Evolutionary conservation across 2,113 vertebrate species (phyloP), one percentile per base, ranked within the genome.

Genomic region (Spea bombifrons): DNA sequence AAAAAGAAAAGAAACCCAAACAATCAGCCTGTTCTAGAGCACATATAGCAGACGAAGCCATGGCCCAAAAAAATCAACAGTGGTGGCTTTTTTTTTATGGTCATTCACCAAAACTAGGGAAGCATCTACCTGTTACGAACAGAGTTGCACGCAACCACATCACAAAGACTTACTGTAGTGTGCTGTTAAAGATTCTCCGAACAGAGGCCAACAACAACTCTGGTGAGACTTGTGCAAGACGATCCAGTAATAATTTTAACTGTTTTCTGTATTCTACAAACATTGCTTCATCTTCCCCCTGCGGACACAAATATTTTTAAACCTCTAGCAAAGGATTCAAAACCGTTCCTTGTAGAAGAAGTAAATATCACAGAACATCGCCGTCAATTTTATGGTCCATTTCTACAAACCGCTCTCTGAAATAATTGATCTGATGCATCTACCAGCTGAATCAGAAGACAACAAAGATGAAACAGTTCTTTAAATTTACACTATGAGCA

Each of bases 261-360:
- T 99, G 97, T 85, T 99, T 99, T 85, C 97, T 94, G 87, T 99
- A 99, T 84, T 99, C 97, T 83, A 99, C 96, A 83, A 99, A 99
- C 97, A 99, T 99, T 6, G 97, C 97, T 89, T 99, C 97, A 78
- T 99, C 97, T 88, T 99, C 97, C 30, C 97, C 97, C 97, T 99
- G 81, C 5, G 5, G 81, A 66, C n/a, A 64, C 4, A 17, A 64
- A 64, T 17, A 30, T 7, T 8, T 53, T 53, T 8, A 53, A 30
- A 30, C 30, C 30, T 30, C 30, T 30, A 30, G 30, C 30, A 30
- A 30, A 30, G 30, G 30, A 30, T 30, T 30, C 30, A 30, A 30
- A 30, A 30, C 30, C 30, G 30, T 12, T 53, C 12, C 52, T 53
- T 12, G 10, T 12, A 53, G 52, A 53, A 53, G 10, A 1, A 53